Conservation (phyloP, 2,888 invertebrate species). For the Aporophyla nigra region DNA sequence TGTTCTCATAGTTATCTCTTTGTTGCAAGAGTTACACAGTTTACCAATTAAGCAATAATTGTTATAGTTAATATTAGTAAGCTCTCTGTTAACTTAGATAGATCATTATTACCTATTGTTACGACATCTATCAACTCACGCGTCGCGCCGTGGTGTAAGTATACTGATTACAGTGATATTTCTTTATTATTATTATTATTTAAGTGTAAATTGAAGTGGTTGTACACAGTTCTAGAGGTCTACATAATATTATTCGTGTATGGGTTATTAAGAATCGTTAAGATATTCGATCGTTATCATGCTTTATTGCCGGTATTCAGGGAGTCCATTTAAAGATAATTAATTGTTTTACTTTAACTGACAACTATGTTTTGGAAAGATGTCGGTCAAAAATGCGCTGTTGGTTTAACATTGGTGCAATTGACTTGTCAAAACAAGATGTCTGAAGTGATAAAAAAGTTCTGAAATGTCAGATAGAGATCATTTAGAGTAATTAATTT, state of each 20-base stretch:
- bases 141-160: slow-evolving; percentile 51
- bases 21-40: slow-evolving; percentile 6
- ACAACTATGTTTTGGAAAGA: neutral
- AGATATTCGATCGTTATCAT: slow-evolving; percentile 14
- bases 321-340: neutral
- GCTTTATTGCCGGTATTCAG: neutral
- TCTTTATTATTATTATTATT: slow-evolving; percentile 65
- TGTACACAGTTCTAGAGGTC: slow-evolving; percentile 29
- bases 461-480: neutral
- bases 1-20: neutral
- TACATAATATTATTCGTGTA: slow-evolving; percentile 8
- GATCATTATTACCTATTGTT: slow-evolving; percentile 34
- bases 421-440: neutral
- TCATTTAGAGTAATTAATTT: neutral
- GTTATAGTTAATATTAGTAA: slow-evolving; percentile 57
- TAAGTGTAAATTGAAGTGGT: slow-evolving; percentile 53
- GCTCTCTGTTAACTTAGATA: slow-evolving; percentile 63
- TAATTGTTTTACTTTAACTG: neutral
- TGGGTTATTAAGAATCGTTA: neutral
- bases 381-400: neutral
- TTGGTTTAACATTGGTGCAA: neutral
- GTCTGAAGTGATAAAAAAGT: no score
- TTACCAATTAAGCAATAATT: slow-evolving; percentile 37
- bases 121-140: slow-evolving; percentile 53
- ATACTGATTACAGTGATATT: slow-evolving; percentile 70